phyloP scores from a whole-genome alignment of 1,140 invertebrate genomes.

The Fopius arisanus region DNA sequence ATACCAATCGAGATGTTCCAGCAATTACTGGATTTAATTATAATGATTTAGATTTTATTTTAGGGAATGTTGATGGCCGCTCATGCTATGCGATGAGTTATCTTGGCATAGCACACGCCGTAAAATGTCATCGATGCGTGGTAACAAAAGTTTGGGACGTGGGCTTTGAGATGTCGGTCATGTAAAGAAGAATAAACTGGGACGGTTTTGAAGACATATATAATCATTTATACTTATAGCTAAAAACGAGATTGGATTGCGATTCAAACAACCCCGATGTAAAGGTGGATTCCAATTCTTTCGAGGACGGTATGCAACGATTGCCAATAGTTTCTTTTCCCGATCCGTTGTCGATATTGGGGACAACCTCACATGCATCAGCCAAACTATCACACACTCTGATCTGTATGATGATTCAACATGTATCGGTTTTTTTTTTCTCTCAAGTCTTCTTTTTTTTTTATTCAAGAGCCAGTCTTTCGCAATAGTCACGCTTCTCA shows the following conservation, averaged over 20 bases:
- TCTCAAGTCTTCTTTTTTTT: neutral
- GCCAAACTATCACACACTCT: constrained; percentile 22
- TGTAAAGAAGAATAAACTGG: neutral
- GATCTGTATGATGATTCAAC: constrained; percentile 37
- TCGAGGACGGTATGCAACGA: constrained; percentile 42
- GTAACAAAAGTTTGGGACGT: constrained; percentile 3
- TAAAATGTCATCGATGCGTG: constrained; percentile 9
- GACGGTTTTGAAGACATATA: neutral
- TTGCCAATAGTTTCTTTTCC: constrained; percentile 46
- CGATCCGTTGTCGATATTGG: constrained; percentile 45
- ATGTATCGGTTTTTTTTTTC: constrained; percentile 19
- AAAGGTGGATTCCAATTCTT: constrained; percentile 27
- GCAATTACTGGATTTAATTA: neutral
- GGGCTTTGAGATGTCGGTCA: neutral
- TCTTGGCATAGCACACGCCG: neutral
- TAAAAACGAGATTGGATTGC: constrained; percentile 3
- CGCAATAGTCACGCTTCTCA: neutral
- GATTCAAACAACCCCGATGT: neutral
- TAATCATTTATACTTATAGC: constrained; percentile 11
- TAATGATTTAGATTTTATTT: constrained; percentile 4
- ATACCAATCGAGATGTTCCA: neutral
- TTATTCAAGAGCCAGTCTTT: neutral
- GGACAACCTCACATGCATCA: constrained; percentile 37
- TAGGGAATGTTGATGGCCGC: neutral
- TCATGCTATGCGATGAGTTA: neutral